phyloP scores from a whole-genome alignment of 2,888 invertebrate species.

The Hofmannophila pseudospretella region DNA sequence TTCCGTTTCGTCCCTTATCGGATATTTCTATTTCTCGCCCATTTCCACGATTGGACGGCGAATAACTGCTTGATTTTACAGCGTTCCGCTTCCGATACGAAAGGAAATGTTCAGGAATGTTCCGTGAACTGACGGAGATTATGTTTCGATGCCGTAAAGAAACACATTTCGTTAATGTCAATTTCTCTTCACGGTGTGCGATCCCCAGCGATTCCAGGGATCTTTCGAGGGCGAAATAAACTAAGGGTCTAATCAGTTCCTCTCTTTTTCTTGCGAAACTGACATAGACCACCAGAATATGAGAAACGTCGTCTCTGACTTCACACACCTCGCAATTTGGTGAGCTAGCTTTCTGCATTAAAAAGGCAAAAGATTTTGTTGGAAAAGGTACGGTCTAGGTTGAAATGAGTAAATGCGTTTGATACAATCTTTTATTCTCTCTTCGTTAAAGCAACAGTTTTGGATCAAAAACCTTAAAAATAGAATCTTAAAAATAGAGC shows the following conservation, averaged over 20 bases:
- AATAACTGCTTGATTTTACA: slow-evolving; percentile 20
- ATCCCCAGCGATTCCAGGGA: no score
- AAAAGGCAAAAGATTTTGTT: no score
- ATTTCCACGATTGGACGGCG: slow-evolving; percentile 32
- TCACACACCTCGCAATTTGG: no score
- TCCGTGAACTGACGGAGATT: slow-evolving; percentile 7
- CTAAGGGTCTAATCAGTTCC: no score
- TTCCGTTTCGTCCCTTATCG: slow-evolving; percentile 24
- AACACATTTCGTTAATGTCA: no score
- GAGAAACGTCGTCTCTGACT: no score
- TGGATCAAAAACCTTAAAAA: slow-evolving; percentile 41
- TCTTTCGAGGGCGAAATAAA: no score
- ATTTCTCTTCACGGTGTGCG: no score
- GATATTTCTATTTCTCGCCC: slow-evolving; percentile 26
- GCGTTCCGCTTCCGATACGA: slow-evolving; percentile 10
- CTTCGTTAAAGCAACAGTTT: slow-evolving; percentile 16
- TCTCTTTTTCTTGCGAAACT: no score
- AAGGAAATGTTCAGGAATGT: slow-evolving; percentile 7
- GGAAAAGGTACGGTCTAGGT: no score
- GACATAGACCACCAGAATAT: no score
- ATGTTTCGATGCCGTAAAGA: not conserved
- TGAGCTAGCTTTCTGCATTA: no score
- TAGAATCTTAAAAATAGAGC: slow-evolving; percentile 27
- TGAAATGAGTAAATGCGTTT: slow-evolving; percentile 5
- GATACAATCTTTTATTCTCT: slow-evolving; percentile 47